phyloP scores from a whole-genome alignment of 1,140 invertebrate species.

The Eumaeus atala region DNA sequence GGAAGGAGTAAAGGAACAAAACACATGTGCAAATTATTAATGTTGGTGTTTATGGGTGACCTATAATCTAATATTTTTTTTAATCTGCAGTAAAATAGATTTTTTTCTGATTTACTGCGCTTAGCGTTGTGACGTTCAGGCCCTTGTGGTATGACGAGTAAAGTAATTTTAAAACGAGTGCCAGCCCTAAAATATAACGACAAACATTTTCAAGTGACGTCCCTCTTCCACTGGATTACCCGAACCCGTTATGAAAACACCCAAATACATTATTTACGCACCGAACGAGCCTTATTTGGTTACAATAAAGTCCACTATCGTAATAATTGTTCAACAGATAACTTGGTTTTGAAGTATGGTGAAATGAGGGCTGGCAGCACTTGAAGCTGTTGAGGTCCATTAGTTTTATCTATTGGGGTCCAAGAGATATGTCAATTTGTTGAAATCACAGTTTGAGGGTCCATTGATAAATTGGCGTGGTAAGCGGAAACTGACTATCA shows the following conservation, averaged over 20 bases:
- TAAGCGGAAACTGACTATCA: not conserved
- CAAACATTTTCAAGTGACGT: conserved; percentile 10
- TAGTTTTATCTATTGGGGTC: conserved; percentile 6
- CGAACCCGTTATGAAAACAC: conserved; percentile 2
- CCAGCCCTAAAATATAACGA: not conserved
- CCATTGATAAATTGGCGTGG: conserved; percentile 5
- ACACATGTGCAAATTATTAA: too few relatives aligned
- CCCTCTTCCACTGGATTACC: conserved; percentile 1
- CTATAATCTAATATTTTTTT: too few relatives aligned
- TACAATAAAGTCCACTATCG: not conserved
- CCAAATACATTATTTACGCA: not conserved
- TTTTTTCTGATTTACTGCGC: too few relatives aligned
- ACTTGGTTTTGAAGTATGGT: not conserved
- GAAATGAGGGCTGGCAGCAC: not conserved
- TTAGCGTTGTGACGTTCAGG: too few relatives aligned
- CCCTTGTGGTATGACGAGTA: too few relatives aligned
- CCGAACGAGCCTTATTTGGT: not conserved
- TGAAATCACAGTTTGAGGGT: conserved; percentile 5
- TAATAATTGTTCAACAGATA: not conserved
- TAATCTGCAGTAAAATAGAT: too few relatives aligned
- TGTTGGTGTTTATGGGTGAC: too few relatives aligned
- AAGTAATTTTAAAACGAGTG: not conserved
- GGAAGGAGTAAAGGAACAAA: too few relatives aligned
- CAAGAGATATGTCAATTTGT: conserved; percentile 5
- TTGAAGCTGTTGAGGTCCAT: conserved; percentile 5